A percentile compares a stretch with the other conserved stretches of the same genome.
Conservation (phyloP, 2,113 vertebrate genomes). For the Notarius lentiginosus region DNA sequence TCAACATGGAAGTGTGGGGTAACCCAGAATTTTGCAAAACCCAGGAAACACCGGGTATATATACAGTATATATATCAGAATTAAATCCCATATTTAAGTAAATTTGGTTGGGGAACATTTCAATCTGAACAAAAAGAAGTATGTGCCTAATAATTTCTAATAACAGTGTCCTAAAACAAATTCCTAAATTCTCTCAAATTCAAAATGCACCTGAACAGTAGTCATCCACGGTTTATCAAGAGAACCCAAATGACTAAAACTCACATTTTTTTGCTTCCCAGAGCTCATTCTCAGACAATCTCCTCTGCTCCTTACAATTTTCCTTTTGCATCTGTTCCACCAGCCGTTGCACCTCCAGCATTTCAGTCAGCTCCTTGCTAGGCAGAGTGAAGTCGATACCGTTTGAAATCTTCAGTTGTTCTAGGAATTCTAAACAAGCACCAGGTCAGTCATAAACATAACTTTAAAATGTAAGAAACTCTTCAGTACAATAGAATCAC, state of each 20-base stretch:
- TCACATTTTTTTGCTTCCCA: constrained; percentile 49
- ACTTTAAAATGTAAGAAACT: neutral
- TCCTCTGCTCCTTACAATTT: constrained; percentile 52
- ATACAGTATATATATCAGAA: too few species aligned
- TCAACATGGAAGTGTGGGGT: too few species aligned
- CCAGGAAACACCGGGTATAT: too few species aligned
- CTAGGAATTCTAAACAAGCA: constrained; percentile 53
- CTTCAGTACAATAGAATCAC: neutral
- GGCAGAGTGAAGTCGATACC: constrained; percentile 8
- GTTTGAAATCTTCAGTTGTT: constrained; percentile 38
- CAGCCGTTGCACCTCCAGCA: constrained; percentile 48
- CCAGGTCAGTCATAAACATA: neutral
- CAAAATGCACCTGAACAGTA: neutral
- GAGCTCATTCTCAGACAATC: constrained; percentile 36
- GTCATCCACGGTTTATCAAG: neutral
- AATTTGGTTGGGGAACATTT: neutral
- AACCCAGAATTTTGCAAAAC: too few species aligned
- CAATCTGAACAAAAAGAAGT: neutral
- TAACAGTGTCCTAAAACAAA: neutral
- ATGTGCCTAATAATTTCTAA: neutral
- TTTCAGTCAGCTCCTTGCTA: constrained; percentile 5
- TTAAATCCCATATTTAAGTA: neutral
- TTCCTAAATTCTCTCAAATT: neutral
- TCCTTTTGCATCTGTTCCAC: constrained; percentile 55
- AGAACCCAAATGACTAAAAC: constrained; percentile 8